Evolutionary conservation across 2,113 vertebrate genomes (phyloP), one percentile per base, ranked within the genome.

Genomic region (Bujurquina vittata): DNA sequence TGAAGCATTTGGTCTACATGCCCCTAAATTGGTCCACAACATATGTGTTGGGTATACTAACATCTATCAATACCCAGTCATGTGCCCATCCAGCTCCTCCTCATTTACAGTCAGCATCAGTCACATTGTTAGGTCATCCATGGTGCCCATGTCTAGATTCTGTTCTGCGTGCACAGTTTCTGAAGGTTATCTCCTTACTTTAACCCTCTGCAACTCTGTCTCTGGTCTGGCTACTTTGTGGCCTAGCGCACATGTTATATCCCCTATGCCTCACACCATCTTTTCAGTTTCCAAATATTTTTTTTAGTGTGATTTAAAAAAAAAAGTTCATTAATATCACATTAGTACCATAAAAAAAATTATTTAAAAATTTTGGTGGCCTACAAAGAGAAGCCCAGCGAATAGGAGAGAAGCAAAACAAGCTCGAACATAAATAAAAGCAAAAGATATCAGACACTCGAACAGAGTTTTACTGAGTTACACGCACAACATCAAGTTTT

Each of bases 11-110:
- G 33, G 14, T 75, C 14, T 46, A n/a, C 52, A 67, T 23, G 12
- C 40, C 22, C 22, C 20, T 59, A 63, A 78, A 84, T 20, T 31
- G 54, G n/a, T 58, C n/a, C 26, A 58, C 65, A 80, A 52, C 72
- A 55, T 57, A 63, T 63, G 78, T 67, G 77, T 33, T 56, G 35
- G 73, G 31, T 22, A 56, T 11, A 35, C 26, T 23, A 55, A 62
- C 60, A 67, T 76, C 86, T 31, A 60, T 74, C 56, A 31, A 77
- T 37, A 56, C 6, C 59, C 49, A 29, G 5, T 83, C 81, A 43
- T 35, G 72, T 63, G 79, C 67, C 63, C 58, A 33, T 14, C 83
- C 81, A 91, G 86, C 81, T 88, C 79, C 88, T 89, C 75, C 67
- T 86, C 76, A 60, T 62, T 23, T 56, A 31, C 77, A 29, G 23